Evolutionary conservation across 2,113 vertebrate species (phyloP).

Genomic region (Prunella himalayana): DNA sequence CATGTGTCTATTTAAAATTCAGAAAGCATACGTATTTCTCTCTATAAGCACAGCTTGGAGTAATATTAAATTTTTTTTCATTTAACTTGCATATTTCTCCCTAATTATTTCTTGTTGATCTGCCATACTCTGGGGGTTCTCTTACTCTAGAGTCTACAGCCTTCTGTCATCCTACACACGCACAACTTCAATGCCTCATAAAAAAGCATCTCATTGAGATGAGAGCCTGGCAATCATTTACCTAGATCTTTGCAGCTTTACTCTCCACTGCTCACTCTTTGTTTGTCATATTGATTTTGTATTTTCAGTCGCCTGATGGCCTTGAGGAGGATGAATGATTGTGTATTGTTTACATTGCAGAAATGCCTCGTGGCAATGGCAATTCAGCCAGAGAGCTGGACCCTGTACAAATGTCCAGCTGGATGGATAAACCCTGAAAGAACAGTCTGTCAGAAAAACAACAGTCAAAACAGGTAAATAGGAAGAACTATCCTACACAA

Average conservation of each 20-base stretch:
- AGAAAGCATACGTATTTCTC: neutral
- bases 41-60: neutral
- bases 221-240: neutral
- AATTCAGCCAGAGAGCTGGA: neutral
- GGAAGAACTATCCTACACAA: neutral
- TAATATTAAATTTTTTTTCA: neutral
- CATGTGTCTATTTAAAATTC: neutral
- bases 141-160: neutral
- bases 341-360: neutral
- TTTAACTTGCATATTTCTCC: neutral
- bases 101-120: conserved; percentile 26
- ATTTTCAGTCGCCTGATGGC: neutral
- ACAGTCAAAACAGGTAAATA: neutral
- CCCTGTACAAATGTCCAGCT: neutral
- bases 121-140: neutral
- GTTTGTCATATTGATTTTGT: conserved; percentile 2
- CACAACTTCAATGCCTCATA: neutral
- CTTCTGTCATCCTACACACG: neutral
- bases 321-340: neutral
- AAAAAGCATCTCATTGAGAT: neutral
- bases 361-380: neutral
- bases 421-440: neutral
- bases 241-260: neutral
- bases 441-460: neutral
- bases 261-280: neutral